Percentiles rank a stretch among this genome's conserved stretches.
Evolutionary conservation across 2,888 invertebrate genomes (phyloP).

Genomic region (Spodoptera picta): DNA sequence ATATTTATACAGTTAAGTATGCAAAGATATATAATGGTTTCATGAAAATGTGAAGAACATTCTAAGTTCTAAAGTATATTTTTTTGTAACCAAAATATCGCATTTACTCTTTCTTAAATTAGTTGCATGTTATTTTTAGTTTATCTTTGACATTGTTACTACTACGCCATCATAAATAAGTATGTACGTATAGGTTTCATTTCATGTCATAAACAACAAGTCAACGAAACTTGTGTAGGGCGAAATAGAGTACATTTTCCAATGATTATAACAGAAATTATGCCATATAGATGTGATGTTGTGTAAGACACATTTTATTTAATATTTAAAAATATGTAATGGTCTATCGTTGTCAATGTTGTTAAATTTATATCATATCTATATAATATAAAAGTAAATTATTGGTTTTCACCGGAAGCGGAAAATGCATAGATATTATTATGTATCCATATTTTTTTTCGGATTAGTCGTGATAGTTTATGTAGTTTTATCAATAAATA

Average conservation of each 20-base stretch:
- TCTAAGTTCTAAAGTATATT: constrained; percentile 9
- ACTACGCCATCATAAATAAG: constrained; percentile 37
- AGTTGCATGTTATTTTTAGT: constrained; percentile 8
- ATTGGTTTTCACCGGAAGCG: constrained; percentile 42
- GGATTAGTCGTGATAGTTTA: too few species aligned
- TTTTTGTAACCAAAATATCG: too few species aligned
- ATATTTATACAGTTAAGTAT: constrained; percentile 55
- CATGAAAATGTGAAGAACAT: constrained; percentile 3
- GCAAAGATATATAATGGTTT: constrained; percentile 35
- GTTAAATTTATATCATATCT: not conserved
- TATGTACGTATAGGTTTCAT: constrained; percentile 10
- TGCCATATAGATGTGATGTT: not conserved
- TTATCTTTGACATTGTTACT: constrained; percentile 43
- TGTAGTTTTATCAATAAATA: too few species aligned
- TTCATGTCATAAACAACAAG: constrained; percentile 1
- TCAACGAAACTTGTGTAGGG: not conserved
- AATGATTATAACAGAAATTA: constrained; percentile 8
- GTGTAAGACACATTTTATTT: not conserved
- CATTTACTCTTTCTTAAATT: too few species aligned
- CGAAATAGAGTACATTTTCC: constrained; percentile 30
- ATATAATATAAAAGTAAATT: not conserved
- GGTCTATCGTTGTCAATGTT: not conserved
- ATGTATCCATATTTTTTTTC: too few species aligned
- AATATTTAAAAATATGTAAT: not conserved
- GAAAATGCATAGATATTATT: constrained; percentile 33